phyloP scores from a whole-genome alignment of 1,140 invertebrate species.

The Contarinia nasturtii region DNA sequence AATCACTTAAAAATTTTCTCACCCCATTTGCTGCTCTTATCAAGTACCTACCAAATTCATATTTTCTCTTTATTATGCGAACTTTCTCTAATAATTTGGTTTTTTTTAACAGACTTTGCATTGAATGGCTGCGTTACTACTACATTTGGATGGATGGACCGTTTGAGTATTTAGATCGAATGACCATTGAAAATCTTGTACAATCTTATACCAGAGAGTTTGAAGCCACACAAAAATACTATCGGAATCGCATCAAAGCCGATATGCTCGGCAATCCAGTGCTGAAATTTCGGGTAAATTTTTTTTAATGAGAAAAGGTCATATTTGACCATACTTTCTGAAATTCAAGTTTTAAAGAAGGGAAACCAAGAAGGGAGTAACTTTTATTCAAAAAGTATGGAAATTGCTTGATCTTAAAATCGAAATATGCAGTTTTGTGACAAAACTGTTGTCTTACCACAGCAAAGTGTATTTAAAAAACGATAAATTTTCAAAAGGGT shows the following conservation, averaged over 20 bases:
- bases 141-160: slow-evolving; percentile 81
- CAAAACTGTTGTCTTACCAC: not conserved
- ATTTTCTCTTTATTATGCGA: no score
- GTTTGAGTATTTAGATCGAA: slow-evolving; percentile 62
- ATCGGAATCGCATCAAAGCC: slow-evolving; percentile 59
- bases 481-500: slow-evolving; percentile 23
- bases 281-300: slow-evolving; percentile 31
- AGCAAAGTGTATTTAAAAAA: not conserved
- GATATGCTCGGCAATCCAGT: slow-evolving; percentile 44
- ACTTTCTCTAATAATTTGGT: no score
- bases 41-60: slow-evolving; percentile 28
- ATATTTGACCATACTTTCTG: not conserved
- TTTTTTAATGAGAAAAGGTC: slow-evolving; percentile 10
- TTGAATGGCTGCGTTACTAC: slow-evolving; percentile 60
- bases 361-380: no score
- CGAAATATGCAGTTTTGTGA: no score
- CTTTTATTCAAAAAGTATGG: no score
- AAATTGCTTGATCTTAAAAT: no score
- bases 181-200: slow-evolving; percentile 47
- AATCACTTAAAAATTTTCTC: slow-evolving; percentile 47
- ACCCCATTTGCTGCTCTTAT: slow-evolving; percentile 47
- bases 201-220: slow-evolving; percentile 55
- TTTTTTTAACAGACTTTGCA: slow-evolving; percentile 24
- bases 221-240: slow-evolving; percentile 59
- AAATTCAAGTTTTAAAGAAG: no score